Conservation (phyloP, 64 coral and sea anemone genomes). For the Montipora efflorescens region DNA sequence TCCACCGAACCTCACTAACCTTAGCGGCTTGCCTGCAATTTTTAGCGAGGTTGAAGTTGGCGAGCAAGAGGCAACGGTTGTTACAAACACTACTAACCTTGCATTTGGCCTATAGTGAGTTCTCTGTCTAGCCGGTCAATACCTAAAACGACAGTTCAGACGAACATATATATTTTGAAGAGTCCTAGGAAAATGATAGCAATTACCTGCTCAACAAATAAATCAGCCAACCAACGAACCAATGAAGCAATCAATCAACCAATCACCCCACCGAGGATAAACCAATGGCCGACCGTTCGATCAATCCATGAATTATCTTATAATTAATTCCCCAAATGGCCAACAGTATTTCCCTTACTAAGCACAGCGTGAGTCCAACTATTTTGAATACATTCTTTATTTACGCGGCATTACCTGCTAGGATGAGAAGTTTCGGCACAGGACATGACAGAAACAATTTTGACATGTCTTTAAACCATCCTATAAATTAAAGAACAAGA, state of each 20-base stretch:
- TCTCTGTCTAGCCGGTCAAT: slow-evolving; percentile 97
- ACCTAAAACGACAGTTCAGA: slow-evolving; percentile 22
- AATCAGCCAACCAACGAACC: not conserved
- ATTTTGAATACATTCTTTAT: not conserved
- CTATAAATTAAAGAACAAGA: slow-evolving; percentile 33
- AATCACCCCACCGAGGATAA: not conserved
- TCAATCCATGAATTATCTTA: too few relatives aligned
- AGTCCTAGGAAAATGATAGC: not conserved
- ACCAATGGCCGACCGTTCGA: not conserved
- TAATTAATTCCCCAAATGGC: too few relatives aligned
- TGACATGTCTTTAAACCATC: slow-evolving; percentile 95
- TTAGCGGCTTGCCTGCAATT: too few relatives aligned
- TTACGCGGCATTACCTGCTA: slow-evolving; percentile 76
- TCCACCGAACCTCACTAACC: too few relatives aligned
- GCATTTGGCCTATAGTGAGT: slow-evolving; percentile 95
- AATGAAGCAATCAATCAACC: not conserved
- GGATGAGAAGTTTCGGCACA: slow-evolving; percentile 87
- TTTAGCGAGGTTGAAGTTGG: too few relatives aligned
- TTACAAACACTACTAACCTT: slow-evolving; percentile 43
- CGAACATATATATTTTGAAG: not conserved
- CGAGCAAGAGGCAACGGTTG: not conserved
- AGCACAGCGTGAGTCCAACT: not conserved
- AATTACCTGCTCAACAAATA: too few relatives aligned
- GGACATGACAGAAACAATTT: slow-evolving; percentile 83
- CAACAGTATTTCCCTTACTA: too few relatives aligned